These are phyloP conservation scores for Stratiomys singularior DNA, from an alignment of 2,888 invertebrate species.

Conservation along the genomic window DNA sequence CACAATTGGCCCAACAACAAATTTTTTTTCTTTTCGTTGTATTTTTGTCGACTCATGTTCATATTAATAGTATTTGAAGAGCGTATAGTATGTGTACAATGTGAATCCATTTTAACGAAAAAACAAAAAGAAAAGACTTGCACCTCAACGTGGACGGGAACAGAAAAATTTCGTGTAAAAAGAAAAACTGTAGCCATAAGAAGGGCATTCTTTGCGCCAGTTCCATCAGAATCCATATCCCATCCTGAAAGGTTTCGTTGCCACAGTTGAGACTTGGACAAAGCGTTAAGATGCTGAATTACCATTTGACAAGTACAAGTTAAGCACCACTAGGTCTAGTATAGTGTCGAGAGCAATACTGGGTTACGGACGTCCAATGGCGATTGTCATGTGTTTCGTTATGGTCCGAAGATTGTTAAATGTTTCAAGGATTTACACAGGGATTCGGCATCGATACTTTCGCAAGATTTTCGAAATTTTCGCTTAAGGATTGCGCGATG, in stretches of 20 bases:
- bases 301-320: constrained; percentile 44
- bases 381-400: neutral
- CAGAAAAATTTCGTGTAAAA: too few relatives aligned
- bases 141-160: too few relatives aligned
- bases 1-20: too few relatives aligned
- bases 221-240: constrained; percentile 6
- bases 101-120: too few relatives aligned
- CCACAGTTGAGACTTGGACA: constrained; percentile 14
- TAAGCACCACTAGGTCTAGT: constrained; percentile 16
- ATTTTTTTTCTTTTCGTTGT: too few relatives aligned
- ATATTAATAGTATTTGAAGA: too few relatives aligned
- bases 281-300: constrained; percentile 38
- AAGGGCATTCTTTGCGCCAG: too few relatives aligned
- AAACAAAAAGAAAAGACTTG: too few relatives aligned
- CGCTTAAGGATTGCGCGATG: too few relatives aligned
- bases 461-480: neutral
- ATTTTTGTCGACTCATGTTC: too few relatives aligned
- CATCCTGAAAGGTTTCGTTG: constrained; percentile 29
- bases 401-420: neutral
- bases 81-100: too few relatives aligned
- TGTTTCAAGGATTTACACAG: neutral
- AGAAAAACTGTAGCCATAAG: too few relatives aligned
- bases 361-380: neutral
- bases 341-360: constrained; percentile 34
- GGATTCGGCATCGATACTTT: constrained; percentile 2